Evolutionary conservation across 2,113 vertebrate species (phyloP).

Genomic region (Halcyon senegalensis): DNA sequence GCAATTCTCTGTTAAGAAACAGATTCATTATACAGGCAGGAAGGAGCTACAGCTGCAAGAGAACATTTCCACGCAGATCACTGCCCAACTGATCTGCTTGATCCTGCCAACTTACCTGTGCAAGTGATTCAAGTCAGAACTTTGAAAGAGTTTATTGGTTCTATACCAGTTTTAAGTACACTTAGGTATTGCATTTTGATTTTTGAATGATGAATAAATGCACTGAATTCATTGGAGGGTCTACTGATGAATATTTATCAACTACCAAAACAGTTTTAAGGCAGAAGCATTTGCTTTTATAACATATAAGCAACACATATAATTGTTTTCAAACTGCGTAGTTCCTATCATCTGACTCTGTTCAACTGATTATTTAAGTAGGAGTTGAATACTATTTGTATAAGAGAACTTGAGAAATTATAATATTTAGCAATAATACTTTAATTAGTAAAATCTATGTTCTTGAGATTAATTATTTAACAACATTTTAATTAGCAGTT

Average conservation of each 20-base stretch:
- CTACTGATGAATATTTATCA: not conserved
- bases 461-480: slow-evolving; percentile 42
- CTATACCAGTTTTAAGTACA: not conserved
- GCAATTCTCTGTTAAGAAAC: not conserved
- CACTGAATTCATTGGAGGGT: not conserved
- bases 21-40: not conserved
- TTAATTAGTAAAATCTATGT: slow-evolving; percentile 55
- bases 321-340: not conserved
- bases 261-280: not conserved
- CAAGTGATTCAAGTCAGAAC: not conserved
- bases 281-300: not conserved
- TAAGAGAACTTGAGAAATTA: slow-evolving; percentile 6
- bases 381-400: not conserved
- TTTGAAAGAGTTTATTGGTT: not conserved
- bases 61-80: not conserved
- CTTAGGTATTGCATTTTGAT: not conserved
- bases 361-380: not conserved
- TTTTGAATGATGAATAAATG: not conserved
- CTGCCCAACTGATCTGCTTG: not conserved
- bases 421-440: slow-evolving; percentile 38
- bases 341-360: not conserved
- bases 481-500: slow-evolving; percentile 59
- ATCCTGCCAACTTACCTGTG: not conserved
- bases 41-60: not conserved
- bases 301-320: not conserved